These are phyloP conservation scores for Nomada lathburiana DNA, from an alignment of 2,888 invertebrate genomes.

Conservation along the genomic window DNA sequence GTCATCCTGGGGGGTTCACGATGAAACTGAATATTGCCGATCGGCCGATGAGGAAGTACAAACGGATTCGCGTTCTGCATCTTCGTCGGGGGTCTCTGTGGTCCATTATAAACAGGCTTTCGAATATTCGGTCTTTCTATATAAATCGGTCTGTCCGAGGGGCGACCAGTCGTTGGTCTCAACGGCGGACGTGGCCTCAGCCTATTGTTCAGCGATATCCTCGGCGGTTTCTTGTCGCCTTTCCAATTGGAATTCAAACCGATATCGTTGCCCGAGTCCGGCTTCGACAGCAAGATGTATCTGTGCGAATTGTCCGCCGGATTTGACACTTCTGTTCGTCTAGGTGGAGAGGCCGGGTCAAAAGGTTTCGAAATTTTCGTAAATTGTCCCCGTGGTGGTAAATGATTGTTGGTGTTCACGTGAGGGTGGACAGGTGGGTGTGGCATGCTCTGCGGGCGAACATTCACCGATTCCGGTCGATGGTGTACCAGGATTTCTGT, in stretches of 20 bases:
- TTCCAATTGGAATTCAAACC: slow-evolving; percentile 75
- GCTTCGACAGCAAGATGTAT: slow-evolving; percentile 71
- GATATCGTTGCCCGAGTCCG: slow-evolving; percentile 75
- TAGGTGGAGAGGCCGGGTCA: slow-evolving; percentile 76
- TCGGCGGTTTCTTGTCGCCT: slow-evolving; percentile 77
- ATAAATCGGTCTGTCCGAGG: slow-evolving; percentile 73
- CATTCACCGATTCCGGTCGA: slow-evolving; percentile 75
- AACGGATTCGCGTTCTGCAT: slow-evolving; percentile 47
- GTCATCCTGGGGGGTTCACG: slow-evolving; percentile 64
- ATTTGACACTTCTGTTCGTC: slow-evolving; percentile 77
- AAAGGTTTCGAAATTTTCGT: slow-evolving; percentile 70
- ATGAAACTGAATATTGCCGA: slow-evolving; percentile 61
- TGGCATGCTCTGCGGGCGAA: slow-evolving; percentile 70
- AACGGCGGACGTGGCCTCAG: slow-evolving; percentile 75
- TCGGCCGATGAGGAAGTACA: slow-evolving; percentile 63
- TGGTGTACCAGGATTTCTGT: slow-evolving; percentile 81
- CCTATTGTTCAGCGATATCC: slow-evolving; percentile 71
- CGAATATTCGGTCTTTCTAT: slow-evolving; percentile 73
- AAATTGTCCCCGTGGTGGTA: slow-evolving; percentile 75
- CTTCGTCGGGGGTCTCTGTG: slow-evolving; percentile 59
- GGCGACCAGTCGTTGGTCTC: slow-evolving; percentile 67
- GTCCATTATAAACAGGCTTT: slow-evolving; percentile 53
- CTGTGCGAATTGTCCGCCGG: slow-evolving; percentile 75
- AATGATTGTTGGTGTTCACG: slow-evolving; percentile 40
- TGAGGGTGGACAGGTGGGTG: slow-evolving; percentile 63